Conservation (phyloP, 2,113 vertebrate species). For the Vireo altiloquus region DNA sequence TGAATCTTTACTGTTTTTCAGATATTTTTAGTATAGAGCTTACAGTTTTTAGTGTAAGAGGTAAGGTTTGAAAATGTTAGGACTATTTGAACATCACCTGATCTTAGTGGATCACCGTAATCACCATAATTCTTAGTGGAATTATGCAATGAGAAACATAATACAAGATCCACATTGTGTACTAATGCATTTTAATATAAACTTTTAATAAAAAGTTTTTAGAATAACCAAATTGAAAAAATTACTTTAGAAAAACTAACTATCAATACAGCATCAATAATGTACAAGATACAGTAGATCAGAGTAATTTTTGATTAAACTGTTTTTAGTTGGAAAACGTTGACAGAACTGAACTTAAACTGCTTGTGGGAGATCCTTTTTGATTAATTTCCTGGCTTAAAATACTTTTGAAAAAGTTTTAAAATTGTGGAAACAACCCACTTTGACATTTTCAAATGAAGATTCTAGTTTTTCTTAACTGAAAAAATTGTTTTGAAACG, state of each 20-base stretch:
- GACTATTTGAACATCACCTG: neutral
- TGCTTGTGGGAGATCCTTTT: neutral
- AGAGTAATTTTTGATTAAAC: neutral
- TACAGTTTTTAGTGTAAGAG: neutral
- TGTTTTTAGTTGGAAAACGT: neutral
- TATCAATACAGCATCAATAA: neutral
- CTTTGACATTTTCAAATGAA: neutral
- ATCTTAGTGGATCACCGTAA: neutral
- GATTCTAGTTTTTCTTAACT: neutral
- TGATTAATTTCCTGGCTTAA: neutral
- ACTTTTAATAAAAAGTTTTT: neutral
- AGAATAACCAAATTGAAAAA: neutral
- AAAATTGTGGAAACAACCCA: neutral
- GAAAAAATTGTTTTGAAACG: neutral
- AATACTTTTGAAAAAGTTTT: neutral
- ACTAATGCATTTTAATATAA: neutral
- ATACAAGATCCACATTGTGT: neutral
- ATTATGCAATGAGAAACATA: neutral
- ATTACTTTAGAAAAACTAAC: neutral
- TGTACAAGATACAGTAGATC: neutral
- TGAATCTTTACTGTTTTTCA: neutral
- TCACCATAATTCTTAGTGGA: no score
- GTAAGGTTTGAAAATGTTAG: neutral
- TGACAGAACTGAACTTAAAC: neutral
- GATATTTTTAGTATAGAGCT: neutral